phyloP scores from a whole-genome alignment of 2,113 vertebrate species.

The Blennius ocellaris region DNA sequence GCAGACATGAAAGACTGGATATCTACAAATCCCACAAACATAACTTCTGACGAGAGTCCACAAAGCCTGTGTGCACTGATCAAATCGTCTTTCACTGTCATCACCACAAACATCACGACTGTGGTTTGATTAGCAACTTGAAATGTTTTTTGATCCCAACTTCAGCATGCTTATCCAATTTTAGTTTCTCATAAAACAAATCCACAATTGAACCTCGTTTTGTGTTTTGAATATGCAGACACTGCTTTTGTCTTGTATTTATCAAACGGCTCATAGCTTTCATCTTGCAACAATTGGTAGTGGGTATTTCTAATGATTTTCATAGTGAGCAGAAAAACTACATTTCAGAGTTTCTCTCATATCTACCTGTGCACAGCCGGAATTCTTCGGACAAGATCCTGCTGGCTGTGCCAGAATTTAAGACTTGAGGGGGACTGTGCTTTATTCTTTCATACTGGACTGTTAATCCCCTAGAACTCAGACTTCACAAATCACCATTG shows the following conservation, averaged over 20 bases:
- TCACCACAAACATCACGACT: too few relatives aligned
- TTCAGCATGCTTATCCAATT: not conserved
- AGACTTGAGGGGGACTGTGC: not conserved
- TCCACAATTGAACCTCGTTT: too few relatives aligned
- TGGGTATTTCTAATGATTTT: not conserved
- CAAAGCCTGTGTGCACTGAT: too few relatives aligned
- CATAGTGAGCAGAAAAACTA: not conserved
- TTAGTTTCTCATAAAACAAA: not conserved
- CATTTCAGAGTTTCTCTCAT: not conserved
- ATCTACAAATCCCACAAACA: not conserved
- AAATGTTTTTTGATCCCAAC: not conserved
- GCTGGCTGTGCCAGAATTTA: not conserved
- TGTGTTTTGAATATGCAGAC: too few relatives aligned
- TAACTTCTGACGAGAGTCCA: too few relatives aligned
- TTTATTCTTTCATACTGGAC: not conserved
- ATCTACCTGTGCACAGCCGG: not conserved
- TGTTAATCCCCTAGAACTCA: not conserved
- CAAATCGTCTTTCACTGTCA: too few relatives aligned
- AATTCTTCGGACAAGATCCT: constrained; percentile 3
- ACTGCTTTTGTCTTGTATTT: too few relatives aligned
- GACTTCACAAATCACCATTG: not conserved
- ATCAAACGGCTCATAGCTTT: not conserved
- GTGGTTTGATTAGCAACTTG: not conserved
- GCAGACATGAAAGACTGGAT: not conserved
- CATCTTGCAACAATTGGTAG: not conserved